Base-by-base conservation (phyloP, 2,113 vertebrate genomes). In the Ursus arctos region DNA sequence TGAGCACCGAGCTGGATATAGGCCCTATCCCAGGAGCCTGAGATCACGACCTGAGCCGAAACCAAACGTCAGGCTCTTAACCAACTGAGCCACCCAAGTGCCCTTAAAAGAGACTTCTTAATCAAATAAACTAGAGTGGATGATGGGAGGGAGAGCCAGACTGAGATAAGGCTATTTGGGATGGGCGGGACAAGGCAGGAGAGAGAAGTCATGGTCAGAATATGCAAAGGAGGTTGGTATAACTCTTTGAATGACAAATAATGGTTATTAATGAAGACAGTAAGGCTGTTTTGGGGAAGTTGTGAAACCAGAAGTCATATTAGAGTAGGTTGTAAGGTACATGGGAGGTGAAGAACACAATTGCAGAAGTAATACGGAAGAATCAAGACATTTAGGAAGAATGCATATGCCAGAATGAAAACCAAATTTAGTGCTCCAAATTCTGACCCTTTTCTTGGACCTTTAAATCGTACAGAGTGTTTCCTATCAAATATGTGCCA, bases 301-400 rank as follows among this genome's bases (percentile, higher is more conserved):
- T 69, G 6, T 72, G 63, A 81, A 87, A 71, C 1, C 1, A 15
- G 3, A 96, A 76, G 7, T 89, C 57, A n/a, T 63, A 61, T 8
- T 67, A 12, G 6, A 47, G 2, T 55, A 2, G 4, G 6, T 31
- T 80, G 71, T 47, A 49, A 80, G 6, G 6, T 74, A 10, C 94
- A 51, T 63, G 10, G 1, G 4, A 69, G 28, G 8, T 18, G 22
- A 71, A 84, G 15, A 53, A 89, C 28, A 49, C 2, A 36, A 51
- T 6, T 43, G 24, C 15, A 59, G 31, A 89, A 61, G 40, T 43
- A 53, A 61, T 36, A 69, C 6, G 36, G 10, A 59, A 47, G 11
- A 82, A 95, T 76, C n/a, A 40, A 19, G 24, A 61, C 36, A 79
- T 72, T 94, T 53, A 84, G 74, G 43, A 88, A 88, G 55, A 79